Base-by-base conservation (phyloP, 1,140 invertebrate genomes). In the Aricia agestis region DNA sequence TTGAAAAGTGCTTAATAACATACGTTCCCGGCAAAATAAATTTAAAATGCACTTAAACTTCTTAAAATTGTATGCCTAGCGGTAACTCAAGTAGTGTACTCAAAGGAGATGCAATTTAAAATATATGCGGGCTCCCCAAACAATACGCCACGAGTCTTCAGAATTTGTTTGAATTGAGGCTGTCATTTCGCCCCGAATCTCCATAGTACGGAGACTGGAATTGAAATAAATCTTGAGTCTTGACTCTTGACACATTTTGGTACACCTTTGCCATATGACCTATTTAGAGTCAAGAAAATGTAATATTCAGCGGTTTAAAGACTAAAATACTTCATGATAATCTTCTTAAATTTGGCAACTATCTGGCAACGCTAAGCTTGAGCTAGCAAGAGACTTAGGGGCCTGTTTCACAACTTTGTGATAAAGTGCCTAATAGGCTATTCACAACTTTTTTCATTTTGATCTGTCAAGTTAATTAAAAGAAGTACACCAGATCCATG, bases 31-130 rank as follows among this genome's bases (percentile, higher is more conserved):
- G 45, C 45, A 63, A 63, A 19, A 19, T 19, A 63, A 19, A 19
- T 63, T 59, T 18, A 63, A 63, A 63, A 63, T 63, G 18, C 59
- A 25, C 59, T 63, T 19, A 19, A 19, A 18, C 59, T 63, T 19
- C 15, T 59, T 11, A 31, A 63, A 11, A 63, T 7, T 63, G 18
- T 10, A 63, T 25, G 17, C 59, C 59, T 19, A 19, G 59, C 6
- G 19, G 17, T 78, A 73, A 9, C 59, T 19, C 59, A 11, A 63
- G 59, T 31, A 71, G 36, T 72, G 36, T 72, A 78, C 77, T 84
- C 80, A 81, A 82, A 84, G 84, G 77, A 79, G 83, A 82, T 78
- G 82, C 72, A 82, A 86, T 86, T 83, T 84, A 81, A 83, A 81
- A 79, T 86, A 83, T 76, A 84, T 84, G 77, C 82, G 80, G 82